These are phyloP conservation scores for Agonopterix subpropinquella DNA, from an alignment of 2,888 invertebrate species.

Conservation along the genomic window DNA sequence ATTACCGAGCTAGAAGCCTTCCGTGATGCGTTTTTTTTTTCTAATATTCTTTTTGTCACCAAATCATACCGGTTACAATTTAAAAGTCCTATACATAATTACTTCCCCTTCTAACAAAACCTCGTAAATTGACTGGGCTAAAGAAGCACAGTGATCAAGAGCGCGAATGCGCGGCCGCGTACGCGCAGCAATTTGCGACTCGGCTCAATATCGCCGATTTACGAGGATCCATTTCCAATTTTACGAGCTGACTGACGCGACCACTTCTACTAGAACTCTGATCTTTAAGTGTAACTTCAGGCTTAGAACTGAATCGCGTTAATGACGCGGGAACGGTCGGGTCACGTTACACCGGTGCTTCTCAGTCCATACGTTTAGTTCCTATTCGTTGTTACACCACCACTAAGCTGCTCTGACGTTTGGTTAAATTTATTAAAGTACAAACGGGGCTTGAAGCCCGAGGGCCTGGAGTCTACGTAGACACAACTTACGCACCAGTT, in stretches of 20 bases:
- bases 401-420: conserved; percentile 40
- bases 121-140: conserved; percentile 1
- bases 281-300: conserved; percentile 21
- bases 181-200: conserved; percentile 56
- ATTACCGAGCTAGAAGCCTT: too few species aligned
- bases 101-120: not conserved
- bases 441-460: conserved; percentile 26
- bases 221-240: conserved; percentile 61
- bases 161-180: conserved; percentile 51
- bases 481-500: conserved; percentile 33
- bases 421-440: conserved; percentile 44
- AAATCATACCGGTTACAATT: too few species aligned
- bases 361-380: conserved; percentile 35
- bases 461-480: conserved; percentile 34
- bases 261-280: conserved; percentile 42
- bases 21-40: too few species aligned
- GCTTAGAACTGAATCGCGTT: conserved; percentile 19
- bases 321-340: conserved; percentile 22
- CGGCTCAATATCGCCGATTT: conserved; percentile 55
- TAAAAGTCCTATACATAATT: too few species aligned
- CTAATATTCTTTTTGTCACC: too few species aligned
- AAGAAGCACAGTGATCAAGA: conserved; percentile 39
- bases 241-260: conserved; percentile 53
- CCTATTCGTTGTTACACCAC: conserved; percentile 41
- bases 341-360: conserved; percentile 31